Conservation (phyloP, 2,888 invertebrate species). For the Scaptomyza caliginosa region DNA sequence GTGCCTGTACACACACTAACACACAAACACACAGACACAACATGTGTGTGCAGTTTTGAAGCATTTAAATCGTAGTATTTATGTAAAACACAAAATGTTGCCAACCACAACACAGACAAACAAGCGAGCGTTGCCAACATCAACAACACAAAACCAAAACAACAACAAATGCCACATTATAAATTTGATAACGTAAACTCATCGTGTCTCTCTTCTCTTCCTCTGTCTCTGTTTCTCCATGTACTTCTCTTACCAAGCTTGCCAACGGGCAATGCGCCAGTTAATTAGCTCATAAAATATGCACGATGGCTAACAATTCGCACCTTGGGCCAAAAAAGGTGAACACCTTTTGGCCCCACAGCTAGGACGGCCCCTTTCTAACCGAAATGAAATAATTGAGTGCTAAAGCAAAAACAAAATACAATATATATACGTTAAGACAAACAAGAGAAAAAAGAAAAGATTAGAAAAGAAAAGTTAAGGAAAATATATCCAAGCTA, state of each 20-base stretch:
- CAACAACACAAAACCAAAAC: constrained; percentile 5
- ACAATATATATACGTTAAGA: constrained; percentile 1
- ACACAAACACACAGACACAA: not conserved
- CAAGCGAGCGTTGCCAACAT: constrained; percentile 34
- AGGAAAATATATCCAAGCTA: not conserved
- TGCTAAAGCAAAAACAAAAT: constrained; percentile 50
- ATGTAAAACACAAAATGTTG: constrained; percentile 22
- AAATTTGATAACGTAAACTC: constrained; percentile 31
- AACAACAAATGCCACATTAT: constrained; percentile 4
- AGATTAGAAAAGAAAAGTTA: not conserved
- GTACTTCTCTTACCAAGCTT: not conserved
- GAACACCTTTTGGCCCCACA: constrained; percentile 11
- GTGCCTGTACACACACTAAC: constrained; percentile 33
- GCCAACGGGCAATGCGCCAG: constrained; percentile 64
- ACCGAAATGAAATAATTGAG: constrained; percentile 72
- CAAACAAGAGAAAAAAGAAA: not conserved
- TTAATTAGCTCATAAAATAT: constrained; percentile 78
- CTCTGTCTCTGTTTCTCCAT: not conserved
- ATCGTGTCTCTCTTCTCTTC: not conserved
- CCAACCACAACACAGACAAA: constrained; percentile 40
- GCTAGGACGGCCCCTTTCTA: not conserved
- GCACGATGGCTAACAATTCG: constrained; percentile 73
- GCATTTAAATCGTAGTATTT: constrained; percentile 11
- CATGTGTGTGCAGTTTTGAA: not conserved
- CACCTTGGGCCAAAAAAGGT: constrained; percentile 61